A percentile compares a stretch with the other conserved stretches of the same genome.
These are phyloP conservation scores for Alca torda DNA, from an alignment of 2,797 vertebrate genomes.

Conservation along the genomic window DNA sequence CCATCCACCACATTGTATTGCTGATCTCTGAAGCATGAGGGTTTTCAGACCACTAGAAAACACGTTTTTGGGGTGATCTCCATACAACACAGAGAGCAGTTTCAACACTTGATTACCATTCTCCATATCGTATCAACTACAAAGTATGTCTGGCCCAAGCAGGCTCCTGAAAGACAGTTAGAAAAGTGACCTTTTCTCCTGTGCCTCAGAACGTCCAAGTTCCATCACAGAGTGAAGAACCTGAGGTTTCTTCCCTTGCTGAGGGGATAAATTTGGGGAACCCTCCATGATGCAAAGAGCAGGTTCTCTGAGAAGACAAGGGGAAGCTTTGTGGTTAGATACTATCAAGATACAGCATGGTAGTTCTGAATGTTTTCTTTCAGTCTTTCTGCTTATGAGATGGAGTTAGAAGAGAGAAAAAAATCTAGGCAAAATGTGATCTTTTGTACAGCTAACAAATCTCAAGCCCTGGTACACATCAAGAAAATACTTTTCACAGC, in stretches of 20 bases:
- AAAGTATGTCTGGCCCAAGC: not conserved
- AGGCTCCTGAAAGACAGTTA: not conserved
- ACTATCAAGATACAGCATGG: not conserved
- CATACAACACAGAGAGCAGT: not conserved
- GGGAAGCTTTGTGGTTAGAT: not conserved
- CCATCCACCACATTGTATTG: not conserved
- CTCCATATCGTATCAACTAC: accelerated
- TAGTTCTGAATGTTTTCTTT: not conserved
- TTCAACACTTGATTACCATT: not conserved
- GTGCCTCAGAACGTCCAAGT: not conserved
- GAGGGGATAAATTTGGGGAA: not conserved
- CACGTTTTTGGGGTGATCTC: not conserved
- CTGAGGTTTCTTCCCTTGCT: not conserved
- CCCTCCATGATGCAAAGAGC: not conserved
- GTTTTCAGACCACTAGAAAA: not conserved
- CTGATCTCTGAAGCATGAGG: not conserved
- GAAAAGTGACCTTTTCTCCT: not conserved
- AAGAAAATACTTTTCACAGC: not conserved
- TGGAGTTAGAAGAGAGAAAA: not conserved
- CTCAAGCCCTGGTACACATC: not conserved
- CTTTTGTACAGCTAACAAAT: not conserved
- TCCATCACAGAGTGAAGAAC: not conserved
- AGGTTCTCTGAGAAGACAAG: not conserved
- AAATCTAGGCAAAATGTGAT: not conserved
- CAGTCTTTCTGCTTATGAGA: not conserved